These are phyloP conservation scores for Drosophila demipolita DNA, from an alignment of 2,888 invertebrate species.

Conservation along the genomic window DNA sequence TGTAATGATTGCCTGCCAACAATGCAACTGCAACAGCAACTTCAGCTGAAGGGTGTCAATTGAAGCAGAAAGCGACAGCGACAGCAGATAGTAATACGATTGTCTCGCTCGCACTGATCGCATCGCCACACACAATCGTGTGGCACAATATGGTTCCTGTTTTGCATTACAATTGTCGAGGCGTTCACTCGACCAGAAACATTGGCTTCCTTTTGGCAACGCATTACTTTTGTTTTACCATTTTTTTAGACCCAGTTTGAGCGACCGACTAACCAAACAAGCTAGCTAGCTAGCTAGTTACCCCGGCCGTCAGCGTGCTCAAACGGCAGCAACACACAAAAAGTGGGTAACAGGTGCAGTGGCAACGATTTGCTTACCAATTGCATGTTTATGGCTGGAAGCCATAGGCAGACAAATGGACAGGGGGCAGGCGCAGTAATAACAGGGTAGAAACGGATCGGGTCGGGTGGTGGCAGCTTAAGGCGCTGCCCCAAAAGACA, in stretches of 20 bases:
- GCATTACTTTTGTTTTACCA: conserved; percentile 34
- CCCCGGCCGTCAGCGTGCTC: conserved; percentile 42
- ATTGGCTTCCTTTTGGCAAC: conserved; percentile 73
- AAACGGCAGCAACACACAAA: conserved; percentile 22
- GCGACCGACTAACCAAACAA: conserved; percentile 76
- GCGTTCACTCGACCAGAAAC: conserved; percentile 73
- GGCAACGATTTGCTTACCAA: conserved; percentile 62
- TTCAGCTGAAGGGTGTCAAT: conserved; percentile 71
- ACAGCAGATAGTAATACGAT: conserved; percentile 24
- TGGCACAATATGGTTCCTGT: conserved; percentile 76
- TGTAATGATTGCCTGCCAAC: conserved; percentile 44
- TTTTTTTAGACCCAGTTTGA: conserved; percentile 61
- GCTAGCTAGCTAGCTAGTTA: conserved; percentile 28
- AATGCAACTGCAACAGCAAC: conserved; percentile 44
- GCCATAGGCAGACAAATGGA: conserved; percentile 55
- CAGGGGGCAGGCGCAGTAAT: conserved; percentile 39
- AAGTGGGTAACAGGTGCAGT: conserved; percentile 77
- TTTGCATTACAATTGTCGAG: conserved; percentile 72
- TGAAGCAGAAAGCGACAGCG: conserved; percentile 71
- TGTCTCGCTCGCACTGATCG: conserved; percentile 24
- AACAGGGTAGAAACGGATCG: conserved; percentile 12
- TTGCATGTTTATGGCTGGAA: conserved; percentile 57
- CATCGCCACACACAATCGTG: background rate
- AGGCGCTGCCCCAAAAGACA: conserved; percentile 27
- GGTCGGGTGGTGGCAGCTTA: conserved; percentile 18